Conservation (phyloP, 2,113 vertebrate species). For the Ceratotherium simum region DNA sequence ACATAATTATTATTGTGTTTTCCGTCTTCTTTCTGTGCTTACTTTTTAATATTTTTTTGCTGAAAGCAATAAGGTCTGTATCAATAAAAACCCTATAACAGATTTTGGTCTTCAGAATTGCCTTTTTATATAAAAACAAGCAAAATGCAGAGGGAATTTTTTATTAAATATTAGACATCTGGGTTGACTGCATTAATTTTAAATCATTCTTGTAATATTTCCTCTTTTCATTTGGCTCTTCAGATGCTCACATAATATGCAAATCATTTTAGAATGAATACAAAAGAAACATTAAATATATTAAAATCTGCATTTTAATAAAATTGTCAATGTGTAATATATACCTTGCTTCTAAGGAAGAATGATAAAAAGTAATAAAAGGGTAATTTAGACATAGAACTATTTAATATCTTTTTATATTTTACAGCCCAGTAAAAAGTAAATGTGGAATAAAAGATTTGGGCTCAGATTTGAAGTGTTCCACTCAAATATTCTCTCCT, state of each 20-base stretch:
- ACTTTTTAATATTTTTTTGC: conserved; percentile 84
- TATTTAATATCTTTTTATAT: conserved; percentile 85
- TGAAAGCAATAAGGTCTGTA: conserved; percentile 82
- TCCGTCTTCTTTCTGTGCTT: conserved; percentile 81
- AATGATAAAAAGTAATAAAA: conserved; percentile 88
- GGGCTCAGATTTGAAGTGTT: conserved; percentile 50
- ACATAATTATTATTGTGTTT: conserved; percentile 78
- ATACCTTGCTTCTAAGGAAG: conserved; percentile 82
- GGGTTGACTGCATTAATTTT: conserved; percentile 85
- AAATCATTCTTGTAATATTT: conserved; percentile 85
- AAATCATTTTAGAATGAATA: conserved; percentile 87
- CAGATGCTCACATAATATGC: conserved; percentile 85
- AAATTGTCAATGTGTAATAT: conserved; percentile 87
- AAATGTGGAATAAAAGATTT: conserved; percentile 77
- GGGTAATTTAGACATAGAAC: conserved; percentile 84
- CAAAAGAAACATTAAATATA: conserved; percentile 89
- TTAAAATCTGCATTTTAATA: conserved; percentile 90
- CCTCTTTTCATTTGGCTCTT: conserved; percentile 84
- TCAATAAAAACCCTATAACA: conserved; percentile 83
- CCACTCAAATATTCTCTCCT: not conserved
- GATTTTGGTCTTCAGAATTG: conserved; percentile 79
- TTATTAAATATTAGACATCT: conserved; percentile 86
- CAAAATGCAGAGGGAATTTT: conserved; percentile 80
- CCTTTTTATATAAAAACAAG: conserved; percentile 78
- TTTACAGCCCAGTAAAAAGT: conserved; percentile 83